Evolutionary conservation across 92 coral and sea anemone species (phyloP).

Genomic region (Actinernus sp.): DNA sequence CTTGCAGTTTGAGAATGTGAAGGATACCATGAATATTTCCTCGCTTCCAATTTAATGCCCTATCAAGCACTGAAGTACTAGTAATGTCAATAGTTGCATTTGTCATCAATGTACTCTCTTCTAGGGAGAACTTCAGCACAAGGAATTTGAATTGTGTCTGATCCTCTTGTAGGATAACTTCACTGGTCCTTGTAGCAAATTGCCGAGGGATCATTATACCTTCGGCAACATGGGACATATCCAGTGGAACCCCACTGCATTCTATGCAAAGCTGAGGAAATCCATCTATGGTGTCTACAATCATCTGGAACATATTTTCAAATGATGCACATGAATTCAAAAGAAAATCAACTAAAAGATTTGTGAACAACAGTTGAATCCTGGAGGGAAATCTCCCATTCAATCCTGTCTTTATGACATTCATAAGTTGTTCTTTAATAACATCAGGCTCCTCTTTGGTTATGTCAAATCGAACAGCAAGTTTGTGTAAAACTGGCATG

Average conservation of each 20-base stretch:
- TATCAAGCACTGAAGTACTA: slow-evolving; percentile 14
- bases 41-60: slow-evolving; percentile 55
- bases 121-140: slow-evolving; percentile 67
- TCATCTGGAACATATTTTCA: slow-evolving; percentile 25
- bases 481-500: slow-evolving; percentile 38
- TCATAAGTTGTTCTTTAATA: slow-evolving; percentile 18
- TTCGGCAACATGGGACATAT: slow-evolving; percentile 60
- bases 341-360: slow-evolving; percentile 54
- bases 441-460: not conserved
- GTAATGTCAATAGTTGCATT: slow-evolving; percentile 48
- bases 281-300: slow-evolving; percentile 61
- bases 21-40: slow-evolving; percentile 30
- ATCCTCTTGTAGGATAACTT: slow-evolving; percentile 16
- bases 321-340: slow-evolving; percentile 21
- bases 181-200: slow-evolving; percentile 66
- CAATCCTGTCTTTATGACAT: slow-evolving; percentile 55
- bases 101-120: slow-evolving; percentile 17
- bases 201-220: slow-evolving; percentile 89
- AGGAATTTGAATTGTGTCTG: slow-evolving; percentile 56
- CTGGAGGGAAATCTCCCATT: slow-evolving; percentile 73
- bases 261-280: slow-evolving; percentile 77
- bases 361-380: slow-evolving; percentile 40
- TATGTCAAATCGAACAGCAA: slow-evolving; percentile 33
- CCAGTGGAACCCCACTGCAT: slow-evolving; percentile 73
- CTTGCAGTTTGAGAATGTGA: slow-evolving; percentile 43